Base-by-base conservation (phyloP, 2,113 vertebrate species). In the Cisticola juncidis region DNA sequence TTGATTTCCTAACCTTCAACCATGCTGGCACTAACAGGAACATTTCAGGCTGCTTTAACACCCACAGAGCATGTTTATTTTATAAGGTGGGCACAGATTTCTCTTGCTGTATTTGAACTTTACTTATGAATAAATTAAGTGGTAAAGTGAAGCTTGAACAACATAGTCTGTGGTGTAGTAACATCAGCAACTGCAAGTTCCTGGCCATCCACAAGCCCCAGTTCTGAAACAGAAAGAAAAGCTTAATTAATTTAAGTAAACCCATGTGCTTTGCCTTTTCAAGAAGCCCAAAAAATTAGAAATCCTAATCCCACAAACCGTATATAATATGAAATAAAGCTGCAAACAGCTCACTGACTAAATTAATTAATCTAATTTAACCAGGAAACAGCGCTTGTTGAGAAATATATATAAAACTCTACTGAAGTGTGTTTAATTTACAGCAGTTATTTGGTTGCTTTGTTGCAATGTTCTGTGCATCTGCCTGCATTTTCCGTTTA, bases 131-230 rank as follows among this genome's bases (percentile, higher is more conserved):
- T 81, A 76, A 92, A 71, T 98, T 98, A 99, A 97, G 98, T 98
- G 88, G 98, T 99, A 97, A 99, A 99, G 94, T 98, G 98, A 88
- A 99, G 99, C 95, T 98, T 99, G 97, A 99, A 99, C 72, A 99
- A 95, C 95, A 99, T 97, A 28, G 99, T 99, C 97, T 99, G 99
- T 66, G 99, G 99, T 70, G 99, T 99, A 79, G 99, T 99, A 94
- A 99, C 94, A 97, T 99, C 99, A 87, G 99, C 99, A 86, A 99
- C 99, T 48, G 99, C 99, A 88, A 99, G 97, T 86, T 99, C 99
- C 92, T 99, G 99, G 89, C 99, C 98, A 61, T 99, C 98, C 71
- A 98, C 97, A 31, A 99, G 98, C 23, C 99, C 99, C 86, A 99
- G 56, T 83, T 99, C 99, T 99, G 96, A 77, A 98, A 97, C 35